Base-by-base conservation (phyloP, 2,888 invertebrate species). In the Emmelina monodactyla region DNA sequence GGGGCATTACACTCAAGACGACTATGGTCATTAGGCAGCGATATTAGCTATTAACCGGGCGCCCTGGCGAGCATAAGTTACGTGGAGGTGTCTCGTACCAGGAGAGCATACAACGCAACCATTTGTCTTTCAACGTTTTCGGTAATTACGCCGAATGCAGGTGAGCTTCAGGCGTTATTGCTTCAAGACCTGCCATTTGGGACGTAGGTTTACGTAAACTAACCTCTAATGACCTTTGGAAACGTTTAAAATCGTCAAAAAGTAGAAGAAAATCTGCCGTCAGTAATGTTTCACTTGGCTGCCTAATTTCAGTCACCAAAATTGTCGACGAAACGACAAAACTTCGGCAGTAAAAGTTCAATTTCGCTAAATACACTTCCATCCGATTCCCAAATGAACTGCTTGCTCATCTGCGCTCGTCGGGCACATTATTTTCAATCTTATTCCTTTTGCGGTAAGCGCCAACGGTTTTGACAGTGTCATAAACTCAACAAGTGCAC, bases 11-110 rank as follows among this genome's bases (percentile, higher is more conserved):
- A 62, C 53, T 55, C 62, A 65, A 73, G 71, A 73, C 68, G 71
- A 64, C 64, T 62, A 62, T 66, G 75, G 78, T 78, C 80, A 80
- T 80, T 80, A 80, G 72, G 62, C 70, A 58, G 60, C 72, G 69
- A 72, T 80, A 80, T 79, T 78, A 80, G 75, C 80, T 78, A 78
- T 79, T 78, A 78, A 64, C 73, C 65, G 66, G 29, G 52, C 62
- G 60, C 67, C 68, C 62, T 57, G 53, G 55, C 50, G 45, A 51
- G 53, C 61, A 63, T 73, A 72, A 70, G 63, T 71, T 68, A 68
- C 62, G 51, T 47, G 53, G 52, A 42, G 48, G 47, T 50, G 62
- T 53, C 54, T 52, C 47, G 45, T 30, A 35, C 32, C 28, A 28
- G 16, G 10, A 31, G 34, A 16, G 34, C 35, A 35, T 38, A 33